phyloP scores from a whole-genome alignment of 2,113 vertebrate genomes.

The Turdus rufiventris region DNA sequence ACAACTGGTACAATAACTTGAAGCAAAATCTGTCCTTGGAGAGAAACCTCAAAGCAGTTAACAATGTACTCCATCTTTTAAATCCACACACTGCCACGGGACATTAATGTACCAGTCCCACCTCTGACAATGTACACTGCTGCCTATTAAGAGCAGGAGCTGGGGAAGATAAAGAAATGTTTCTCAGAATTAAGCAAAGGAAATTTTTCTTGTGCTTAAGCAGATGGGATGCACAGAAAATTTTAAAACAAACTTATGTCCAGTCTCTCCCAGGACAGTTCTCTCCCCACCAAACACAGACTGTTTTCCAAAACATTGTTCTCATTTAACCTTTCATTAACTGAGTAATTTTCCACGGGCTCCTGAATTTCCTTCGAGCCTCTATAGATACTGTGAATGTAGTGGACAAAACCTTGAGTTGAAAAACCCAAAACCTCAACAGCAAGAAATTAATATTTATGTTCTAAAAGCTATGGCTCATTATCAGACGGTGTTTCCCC shows the following conservation, averaged over 20 bases:
- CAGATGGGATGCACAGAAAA: background rate
- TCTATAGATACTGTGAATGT: background rate
- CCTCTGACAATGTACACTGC: background rate
- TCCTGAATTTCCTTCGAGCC: background rate
- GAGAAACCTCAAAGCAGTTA: background rate
- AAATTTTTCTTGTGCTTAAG: background rate
- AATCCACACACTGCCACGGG: background rate
- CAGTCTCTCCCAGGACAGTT: background rate
- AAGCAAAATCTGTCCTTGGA: slow-evolving; percentile 22
- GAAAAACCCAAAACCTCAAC: background rate
- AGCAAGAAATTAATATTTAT: background rate
- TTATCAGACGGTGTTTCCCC: background rate
- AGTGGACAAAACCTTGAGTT: background rate
- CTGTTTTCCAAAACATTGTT: background rate
- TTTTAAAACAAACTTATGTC: background rate
- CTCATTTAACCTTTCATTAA: background rate
- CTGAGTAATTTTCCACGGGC: background rate
- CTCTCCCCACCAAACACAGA: background rate
- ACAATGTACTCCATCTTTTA: background rate
- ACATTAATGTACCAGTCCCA: background rate
- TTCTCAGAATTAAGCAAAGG: background rate
- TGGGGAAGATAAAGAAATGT: background rate
- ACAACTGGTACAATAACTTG: background rate
- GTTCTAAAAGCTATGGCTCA: background rate
- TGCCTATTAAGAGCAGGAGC: background rate